These are phyloP conservation scores for Phymastichus coffea DNA, from an alignment of 1,140 invertebrate genomes.

Conservation along the genomic window DNA sequence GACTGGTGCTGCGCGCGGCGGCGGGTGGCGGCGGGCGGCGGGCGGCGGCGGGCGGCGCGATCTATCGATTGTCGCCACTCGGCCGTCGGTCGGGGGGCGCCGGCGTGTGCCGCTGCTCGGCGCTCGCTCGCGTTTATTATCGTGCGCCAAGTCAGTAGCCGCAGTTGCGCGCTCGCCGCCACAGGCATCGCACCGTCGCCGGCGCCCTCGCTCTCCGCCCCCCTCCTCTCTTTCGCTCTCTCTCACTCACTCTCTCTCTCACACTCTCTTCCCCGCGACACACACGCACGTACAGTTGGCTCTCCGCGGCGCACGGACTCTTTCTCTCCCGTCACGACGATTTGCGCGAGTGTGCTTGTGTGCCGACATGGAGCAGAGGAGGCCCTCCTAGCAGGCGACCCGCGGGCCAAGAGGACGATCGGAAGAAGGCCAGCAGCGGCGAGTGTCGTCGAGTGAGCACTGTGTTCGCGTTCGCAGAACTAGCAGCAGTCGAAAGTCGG, in stretches of 20 bases:
- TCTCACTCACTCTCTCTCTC: no score
- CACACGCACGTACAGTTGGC: neutral
- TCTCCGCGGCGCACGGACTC: no score
- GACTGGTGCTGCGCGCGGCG: neutral
- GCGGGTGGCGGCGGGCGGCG: neutral
- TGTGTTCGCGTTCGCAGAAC: no score
- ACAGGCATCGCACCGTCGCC: neutral
- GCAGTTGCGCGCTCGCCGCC: constrained; percentile 34
- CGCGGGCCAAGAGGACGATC: no score
- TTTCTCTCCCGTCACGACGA: no score
- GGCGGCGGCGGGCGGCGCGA: neutral
- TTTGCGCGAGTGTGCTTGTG: no score
- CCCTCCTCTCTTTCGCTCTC: neutral
- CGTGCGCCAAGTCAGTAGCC: constrained; percentile 26
- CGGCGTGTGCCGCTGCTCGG: neutral
- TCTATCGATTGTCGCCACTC: constrained; percentile 5
- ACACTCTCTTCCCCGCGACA: neutral
- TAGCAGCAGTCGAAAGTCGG: no score
- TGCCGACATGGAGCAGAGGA: neutral
- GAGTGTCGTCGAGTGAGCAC: no score
- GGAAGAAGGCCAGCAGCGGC: no score
- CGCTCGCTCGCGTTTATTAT: constrained; percentile 30
- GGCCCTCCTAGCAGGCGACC: no score
- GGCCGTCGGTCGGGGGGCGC: no score
- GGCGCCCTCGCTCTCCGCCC: neutral